phyloP scores from a whole-genome alignment of 2,113 vertebrate genomes.

The Rhineura floridana region DNA sequence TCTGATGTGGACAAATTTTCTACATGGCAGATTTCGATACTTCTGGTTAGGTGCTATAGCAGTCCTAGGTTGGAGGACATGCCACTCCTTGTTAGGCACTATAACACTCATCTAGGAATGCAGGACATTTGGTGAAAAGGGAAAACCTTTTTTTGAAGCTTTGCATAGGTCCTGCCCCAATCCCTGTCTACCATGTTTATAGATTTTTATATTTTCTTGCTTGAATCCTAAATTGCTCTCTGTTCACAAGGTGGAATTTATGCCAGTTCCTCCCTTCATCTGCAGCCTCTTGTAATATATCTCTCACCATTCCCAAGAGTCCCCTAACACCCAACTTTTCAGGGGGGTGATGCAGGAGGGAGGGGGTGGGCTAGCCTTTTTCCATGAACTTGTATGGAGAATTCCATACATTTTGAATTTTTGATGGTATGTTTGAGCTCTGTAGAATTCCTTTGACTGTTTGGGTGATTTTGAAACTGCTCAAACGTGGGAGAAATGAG shows the following conservation, averaged over 20 bases:
- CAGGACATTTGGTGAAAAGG: not conserved
- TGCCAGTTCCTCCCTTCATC: not conserved
- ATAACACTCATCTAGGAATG: not conserved
- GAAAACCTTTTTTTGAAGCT: not conserved
- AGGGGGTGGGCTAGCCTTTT: not conserved
- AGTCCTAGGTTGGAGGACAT: not conserved
- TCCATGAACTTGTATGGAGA: not conserved
- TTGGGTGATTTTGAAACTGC: not conserved
- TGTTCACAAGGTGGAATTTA: not conserved
- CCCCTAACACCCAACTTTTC: not conserved
- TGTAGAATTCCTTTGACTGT: not conserved
- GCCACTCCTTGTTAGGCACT: not conserved
- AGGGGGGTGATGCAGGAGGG: not conserved
- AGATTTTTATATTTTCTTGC: not conserved
- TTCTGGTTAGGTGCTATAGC: too few relatives aligned
- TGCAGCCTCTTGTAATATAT: not conserved
- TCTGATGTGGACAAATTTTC: not conserved
- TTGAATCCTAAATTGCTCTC: not conserved
- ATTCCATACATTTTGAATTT: constrained; percentile 19
- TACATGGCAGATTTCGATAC: not conserved
- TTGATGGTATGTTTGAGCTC: not conserved
- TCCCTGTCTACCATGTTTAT: not conserved
- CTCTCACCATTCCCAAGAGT: not conserved
- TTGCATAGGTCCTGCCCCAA: not conserved
- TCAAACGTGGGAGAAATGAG: not conserved